phyloP scores from a whole-genome alignment of 2,113 vertebrate species.

The Naja naja region DNA sequence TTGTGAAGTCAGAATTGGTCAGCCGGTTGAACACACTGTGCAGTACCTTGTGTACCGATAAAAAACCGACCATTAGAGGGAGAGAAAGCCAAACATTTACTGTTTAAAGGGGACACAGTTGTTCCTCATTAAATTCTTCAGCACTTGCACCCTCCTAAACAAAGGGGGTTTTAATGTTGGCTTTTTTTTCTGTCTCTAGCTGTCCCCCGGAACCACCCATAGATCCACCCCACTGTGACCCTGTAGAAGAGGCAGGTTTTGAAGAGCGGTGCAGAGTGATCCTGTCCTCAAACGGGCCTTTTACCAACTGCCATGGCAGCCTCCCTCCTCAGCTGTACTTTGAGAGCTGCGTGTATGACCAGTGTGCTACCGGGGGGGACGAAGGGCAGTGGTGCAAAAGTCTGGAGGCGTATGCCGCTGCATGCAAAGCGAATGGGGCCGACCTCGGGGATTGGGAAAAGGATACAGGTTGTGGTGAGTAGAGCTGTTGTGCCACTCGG shows the following conservation, averaged over 20 bases:
- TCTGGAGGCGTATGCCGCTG: conserved; percentile 65
- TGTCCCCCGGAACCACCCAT: background rate
- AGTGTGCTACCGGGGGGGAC: conserved; percentile 67
- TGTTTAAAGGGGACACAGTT: background rate
- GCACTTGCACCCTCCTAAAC: background rate
- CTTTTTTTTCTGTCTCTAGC: background rate
- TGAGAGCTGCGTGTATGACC: conserved; percentile 73
- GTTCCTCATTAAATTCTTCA: background rate
- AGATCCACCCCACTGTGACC: background rate
- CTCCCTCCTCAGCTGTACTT: conserved; percentile 69
- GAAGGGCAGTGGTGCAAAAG: conserved; percentile 67
- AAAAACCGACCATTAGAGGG: too few species aligned
- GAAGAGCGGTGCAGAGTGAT: conserved; percentile 69
- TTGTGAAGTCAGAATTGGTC: background rate
- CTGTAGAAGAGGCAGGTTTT: background rate
- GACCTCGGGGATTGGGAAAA: conserved; percentile 72
- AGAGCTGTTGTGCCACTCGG: background rate
- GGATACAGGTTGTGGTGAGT: conserved; percentile 76
- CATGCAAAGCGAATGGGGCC: conserved; percentile 72
- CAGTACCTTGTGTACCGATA: too few species aligned
- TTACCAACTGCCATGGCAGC: conserved; percentile 66
- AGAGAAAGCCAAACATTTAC: too few species aligned
- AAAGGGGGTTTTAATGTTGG: fast-evolving
- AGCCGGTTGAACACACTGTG: too few species aligned
- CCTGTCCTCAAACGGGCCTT: conserved; percentile 62